Base-by-base conservation (phyloP, 1,140 invertebrate genomes). In the Melipona quadrifasciata region DNA sequence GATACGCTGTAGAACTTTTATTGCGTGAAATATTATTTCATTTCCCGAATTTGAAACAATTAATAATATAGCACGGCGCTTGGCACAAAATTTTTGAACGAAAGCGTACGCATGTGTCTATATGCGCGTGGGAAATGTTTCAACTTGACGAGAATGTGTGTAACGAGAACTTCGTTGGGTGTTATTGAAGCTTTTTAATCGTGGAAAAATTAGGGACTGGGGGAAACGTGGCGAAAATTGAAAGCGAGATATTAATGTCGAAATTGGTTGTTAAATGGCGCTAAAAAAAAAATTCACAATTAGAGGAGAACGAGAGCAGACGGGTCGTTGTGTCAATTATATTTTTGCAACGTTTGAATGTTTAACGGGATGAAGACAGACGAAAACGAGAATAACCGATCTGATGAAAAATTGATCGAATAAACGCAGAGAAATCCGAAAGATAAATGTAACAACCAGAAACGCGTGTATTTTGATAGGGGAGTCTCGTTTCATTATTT, bases 401-500 rank as follows among this genome's bases (percentile, higher is more conserved):
- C 24, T 39, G 21, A 65, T 70, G 4, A 39, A 39, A 21, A 68
- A 34, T 68, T 21, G 1, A 70, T 6, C 19, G 31, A 12, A 24
- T 47, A 70, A 47, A 24, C 4, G 11, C 19, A 1, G 12, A 6
- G 34, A 17, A 24, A n/a, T 17, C 4, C 0, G 1, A 14, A 10
- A 8, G 2, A 24, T n/a, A 16, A 71, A 51, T n/a, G 0, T 21
- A 0, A 12, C 31, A 10, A 21, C 3, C 12, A 21, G 11, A 24
- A 11, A 12, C 11, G 14, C 19, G 4, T 5, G 19, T 1, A 2
- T 8, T 0, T 1, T 19, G 11, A 0, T 14, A 21, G 5, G 17
- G 21, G 24, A 17, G 5, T 11, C 12, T 53, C 14, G 47, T 73
- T 73, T 12, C 47, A 53, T 73, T 53, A 53, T 51, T 73, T 51